Evolutionary conservation across 2,888 invertebrate genomes (phyloP), one percentile per base, ranked within the genome.

Genomic region (Eubasilissa splendida): DNA sequence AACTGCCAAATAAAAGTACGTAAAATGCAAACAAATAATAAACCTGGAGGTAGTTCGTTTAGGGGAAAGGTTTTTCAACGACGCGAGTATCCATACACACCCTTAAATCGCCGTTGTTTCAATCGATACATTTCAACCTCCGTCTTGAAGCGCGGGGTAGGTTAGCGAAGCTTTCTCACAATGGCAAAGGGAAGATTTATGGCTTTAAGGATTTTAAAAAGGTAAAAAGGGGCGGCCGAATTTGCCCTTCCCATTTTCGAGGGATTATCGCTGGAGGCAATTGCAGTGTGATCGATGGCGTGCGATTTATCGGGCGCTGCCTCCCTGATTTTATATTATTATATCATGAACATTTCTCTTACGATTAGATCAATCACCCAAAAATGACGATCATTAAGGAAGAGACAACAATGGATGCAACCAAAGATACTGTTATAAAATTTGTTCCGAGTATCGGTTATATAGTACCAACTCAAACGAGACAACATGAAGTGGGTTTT

Each of bases 121-220:
- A 75, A 75, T 75, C 75, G 75, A 75, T 75, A 75, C 75, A 75
- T 60, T 75, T 75, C 31, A 59, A 75, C 75, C 75, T 75, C 75
- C 75, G 31, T 14, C 75, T 22, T 59, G 50, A 75, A 75, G 75
- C 31, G 50, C 7, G 52, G 73, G 73, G 71, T 63, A 42, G 78
- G 70, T 70, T 68, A 73, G 42, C 22, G 42, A 54, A 63, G 54
- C 54, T 59, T 77, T 80, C 70, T 65, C 80, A 83, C 81, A 81
- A 81, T 80, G 82, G 77, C 75, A 59, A 66, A 31, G 79, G 79
- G 68, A 74, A 79, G 81, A 83, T 81, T 80, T 83, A 83, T 81
- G 71, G 74, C 79, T 80, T 74, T 70, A 66, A 79, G 80, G 82
- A 78, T 80, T 82, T 82, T 56, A 82, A 80, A 79, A 77, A 77